These are phyloP conservation scores for Hormaphis cornu DNA, from an alignment of 1,140 invertebrate genomes.

Conservation along the genomic window DNA sequence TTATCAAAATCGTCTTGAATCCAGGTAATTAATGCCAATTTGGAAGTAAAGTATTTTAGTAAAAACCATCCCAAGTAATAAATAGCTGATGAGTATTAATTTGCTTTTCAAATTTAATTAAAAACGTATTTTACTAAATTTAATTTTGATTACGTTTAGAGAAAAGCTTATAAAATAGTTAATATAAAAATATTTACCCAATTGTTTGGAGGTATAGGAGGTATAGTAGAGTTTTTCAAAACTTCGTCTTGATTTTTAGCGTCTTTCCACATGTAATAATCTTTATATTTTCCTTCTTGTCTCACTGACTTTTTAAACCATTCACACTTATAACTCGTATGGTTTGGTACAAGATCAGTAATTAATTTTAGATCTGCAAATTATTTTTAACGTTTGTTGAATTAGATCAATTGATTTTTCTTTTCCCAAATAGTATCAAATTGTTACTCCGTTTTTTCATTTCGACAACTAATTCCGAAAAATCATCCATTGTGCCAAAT, in stretches of 20 bases:
- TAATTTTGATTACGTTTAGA: no score
- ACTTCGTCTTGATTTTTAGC: conserved; percentile 43
- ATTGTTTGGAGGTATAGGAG: conserved; percentile 47
- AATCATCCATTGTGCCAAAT: conserved; percentile 27
- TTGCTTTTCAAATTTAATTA: no score
- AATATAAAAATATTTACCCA: conserved; percentile 45
- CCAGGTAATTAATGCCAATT: no score
- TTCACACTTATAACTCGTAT: conserved; percentile 62
- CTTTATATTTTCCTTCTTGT: conserved; percentile 49
- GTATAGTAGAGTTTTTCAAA: conserved; percentile 28
- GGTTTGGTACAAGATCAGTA: conserved; percentile 77
- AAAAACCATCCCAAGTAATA: no score
- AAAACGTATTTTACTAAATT: no score
- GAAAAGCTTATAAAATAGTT: no score
- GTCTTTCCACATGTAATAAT: conserved; percentile 68
- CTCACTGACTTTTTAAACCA: conserved; percentile 63
- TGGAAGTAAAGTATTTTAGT: no score
- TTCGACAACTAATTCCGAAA: background rate
- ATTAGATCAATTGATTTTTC: background rate
- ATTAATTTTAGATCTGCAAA: conserved; percentile 60
- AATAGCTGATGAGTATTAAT: no score
- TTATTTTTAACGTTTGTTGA: background rate
- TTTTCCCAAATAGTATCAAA: background rate
- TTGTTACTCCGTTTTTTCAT: background rate
- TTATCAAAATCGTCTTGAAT: no score